Conservation (phyloP, 2,113 vertebrate species). For the Hydropotes inermis region DNA sequence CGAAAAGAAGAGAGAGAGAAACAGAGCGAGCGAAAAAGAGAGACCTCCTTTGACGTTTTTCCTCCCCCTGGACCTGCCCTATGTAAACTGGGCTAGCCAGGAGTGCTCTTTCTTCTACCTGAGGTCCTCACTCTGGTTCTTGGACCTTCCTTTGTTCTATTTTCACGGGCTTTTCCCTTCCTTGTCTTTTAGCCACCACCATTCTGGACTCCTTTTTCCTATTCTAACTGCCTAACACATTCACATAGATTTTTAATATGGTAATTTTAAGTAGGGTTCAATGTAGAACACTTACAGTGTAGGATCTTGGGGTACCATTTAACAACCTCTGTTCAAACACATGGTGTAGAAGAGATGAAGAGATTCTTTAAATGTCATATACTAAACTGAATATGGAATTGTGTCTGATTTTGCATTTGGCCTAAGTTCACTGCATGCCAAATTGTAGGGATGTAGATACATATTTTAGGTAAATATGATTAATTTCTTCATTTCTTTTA, state of each 20-base stretch:
- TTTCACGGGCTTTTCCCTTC: not conserved
- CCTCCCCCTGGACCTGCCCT: not conserved
- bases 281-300: not conserved
- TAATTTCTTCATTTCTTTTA: not conserved
- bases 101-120: not conserved
- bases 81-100: not conserved
- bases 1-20: not conserved
- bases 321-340: not conserved
- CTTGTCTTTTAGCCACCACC: not conserved
- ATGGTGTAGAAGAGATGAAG: not conserved
- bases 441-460: not conserved
- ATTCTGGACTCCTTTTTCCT: not conserved
- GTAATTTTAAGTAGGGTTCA: not conserved
- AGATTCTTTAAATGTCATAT: not conserved
- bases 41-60: not conserved
- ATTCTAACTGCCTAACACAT: not conserved
- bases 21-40: not conserved
- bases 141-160: not conserved
- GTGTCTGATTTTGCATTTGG: not conserved
- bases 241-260: not conserved
- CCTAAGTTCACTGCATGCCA: not conserved
- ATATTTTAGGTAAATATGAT: not conserved
- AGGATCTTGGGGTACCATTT: not conserved
- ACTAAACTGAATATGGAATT: not conserved
- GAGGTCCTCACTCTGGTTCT: rapidly evolving